These are phyloP conservation scores for Dermatophagoides farinae DNA, from an alignment of 1,140 invertebrate species.

Conservation along the genomic window DNA sequence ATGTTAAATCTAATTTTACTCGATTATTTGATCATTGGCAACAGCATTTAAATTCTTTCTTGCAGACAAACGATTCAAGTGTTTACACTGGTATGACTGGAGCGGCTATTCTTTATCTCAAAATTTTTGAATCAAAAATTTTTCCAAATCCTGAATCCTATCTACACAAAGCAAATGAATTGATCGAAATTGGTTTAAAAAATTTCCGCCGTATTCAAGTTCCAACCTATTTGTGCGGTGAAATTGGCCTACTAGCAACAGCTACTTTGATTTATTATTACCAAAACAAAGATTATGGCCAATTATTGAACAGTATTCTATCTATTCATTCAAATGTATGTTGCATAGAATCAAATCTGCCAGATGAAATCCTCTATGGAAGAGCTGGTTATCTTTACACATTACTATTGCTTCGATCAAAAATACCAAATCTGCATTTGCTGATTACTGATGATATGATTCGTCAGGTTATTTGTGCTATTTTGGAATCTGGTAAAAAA, in stretches of 20 bases:
- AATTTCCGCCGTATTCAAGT: conserved; percentile 13
- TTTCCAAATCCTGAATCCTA: neutral
- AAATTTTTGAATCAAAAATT: neutral
- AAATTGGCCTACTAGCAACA: conserved; percentile 48
- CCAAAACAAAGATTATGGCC: conserved; percentile 21
- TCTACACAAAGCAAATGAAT: neutral
- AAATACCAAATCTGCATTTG: neutral
- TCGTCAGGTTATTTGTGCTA: conserved; percentile 37
- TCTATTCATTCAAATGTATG: neutral
- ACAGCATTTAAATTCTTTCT: neutral
- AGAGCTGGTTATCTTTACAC: conserved; percentile 60
- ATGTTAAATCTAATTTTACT: too few species aligned
- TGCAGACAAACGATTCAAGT: conserved; percentile 19
- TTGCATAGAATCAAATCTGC: conserved; percentile 23
- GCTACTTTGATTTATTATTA: conserved; percentile 34
- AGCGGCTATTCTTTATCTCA: conserved; percentile 1
- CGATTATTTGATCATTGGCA: neutral
- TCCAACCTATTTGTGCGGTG: conserved; percentile 52
- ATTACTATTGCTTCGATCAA: conserved; percentile 40
- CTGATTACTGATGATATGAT: conserved; percentile 28
- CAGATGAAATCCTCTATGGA: conserved; percentile 68
- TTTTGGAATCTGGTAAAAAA: conserved; percentile 43
- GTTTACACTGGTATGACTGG: conserved; percentile 32
- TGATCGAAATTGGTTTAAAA: neutral
- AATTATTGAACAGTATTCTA: neutral